Evolutionary conservation across 2,113 vertebrate species (phyloP), one percentile per base, ranked within the genome.

Genomic region (Scatophagus argus): DNA sequence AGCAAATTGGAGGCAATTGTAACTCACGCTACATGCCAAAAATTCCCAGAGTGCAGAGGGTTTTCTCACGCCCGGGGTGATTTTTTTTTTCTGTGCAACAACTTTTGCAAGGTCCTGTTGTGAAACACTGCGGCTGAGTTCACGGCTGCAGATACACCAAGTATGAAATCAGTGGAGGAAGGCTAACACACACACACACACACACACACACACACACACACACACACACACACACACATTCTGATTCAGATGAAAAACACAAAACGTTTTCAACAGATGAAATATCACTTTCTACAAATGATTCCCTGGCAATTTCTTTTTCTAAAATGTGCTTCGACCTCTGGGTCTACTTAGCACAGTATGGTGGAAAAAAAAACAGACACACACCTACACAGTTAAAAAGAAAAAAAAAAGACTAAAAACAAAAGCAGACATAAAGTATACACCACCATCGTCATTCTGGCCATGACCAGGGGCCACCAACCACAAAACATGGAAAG

Each of bases 1-100:
- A 56, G 83, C 65, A 76, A 87, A 87, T 56, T 79, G 58, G 54
- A 75, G 38, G 70, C 51, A 85, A 74, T 77, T 70, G 43, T 29
- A 61, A 46, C 61, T 60, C 66, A 38, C 8, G 29, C 6, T 44
- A 47, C 5, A 39, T 58, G 81, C 83, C 89, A 88, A 62, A 85
- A 78, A 79, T 74, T 83, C 77, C 72, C 58, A 38, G 46, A 63
- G 19, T 49, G 69, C 85, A 62, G 85, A 5, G 62, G 46, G 55
- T 71, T 91, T 88, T 90, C 78, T 90, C 79, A 84, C 47, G 85
- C 82, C 82, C 38, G 23, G 34, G 74, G 79, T 17, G 2, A 61
- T 36, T 39, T 63, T 79, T 39, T 63, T 79, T 51, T 68, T 79
- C 74, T 43, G 52, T 36, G 56, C 21, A 82, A 47, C 79, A 82